phyloP scores from a whole-genome alignment of 1,140 invertebrate genomes.

The Conopomorpha cramerella region DNA sequence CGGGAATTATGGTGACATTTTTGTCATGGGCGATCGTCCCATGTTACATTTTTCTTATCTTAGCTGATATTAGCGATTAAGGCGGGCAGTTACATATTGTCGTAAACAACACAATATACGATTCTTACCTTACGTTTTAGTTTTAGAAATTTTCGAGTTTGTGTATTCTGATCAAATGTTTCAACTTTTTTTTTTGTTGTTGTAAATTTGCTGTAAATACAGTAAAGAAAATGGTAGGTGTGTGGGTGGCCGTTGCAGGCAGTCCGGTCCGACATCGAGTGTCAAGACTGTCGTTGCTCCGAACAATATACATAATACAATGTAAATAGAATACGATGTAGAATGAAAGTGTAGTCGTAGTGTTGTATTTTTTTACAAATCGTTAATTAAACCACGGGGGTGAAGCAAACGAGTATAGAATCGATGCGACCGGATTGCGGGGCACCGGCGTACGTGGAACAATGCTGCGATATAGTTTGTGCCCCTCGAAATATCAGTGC shows the following conservation, averaged over 20 bases:
- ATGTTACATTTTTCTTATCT: conserved; percentile 44
- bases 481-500: conserved; percentile 53
- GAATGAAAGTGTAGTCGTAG: conserved; percentile 44
- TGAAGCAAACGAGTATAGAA: conserved; percentile 13
- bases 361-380: conserved; percentile 33
- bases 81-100: conserved; percentile 47
- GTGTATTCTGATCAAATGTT: conserved; percentile 50
- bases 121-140: conserved; percentile 46
- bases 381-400: no score
- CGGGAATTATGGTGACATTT: conserved; percentile 17
- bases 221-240: conserved; percentile 31
- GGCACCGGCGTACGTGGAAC: conserved; percentile 19
- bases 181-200: no score
- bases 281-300: conserved; percentile 35
- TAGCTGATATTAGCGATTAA: conserved; percentile 52
- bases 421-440: conserved; percentile 11
- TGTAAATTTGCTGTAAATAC: conserved; percentile 56
- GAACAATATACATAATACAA: conserved; percentile 47
- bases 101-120: no score
- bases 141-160: conserved; percentile 45
- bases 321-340: conserved; percentile 58
- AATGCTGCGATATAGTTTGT: conserved; percentile 55
- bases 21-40: conserved; percentile 35
- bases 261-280: conserved; percentile 15
- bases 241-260: conserved; percentile 18